phyloP scores from a whole-genome alignment of 2,888 invertebrate species.

The Noctua janthe region DNA sequence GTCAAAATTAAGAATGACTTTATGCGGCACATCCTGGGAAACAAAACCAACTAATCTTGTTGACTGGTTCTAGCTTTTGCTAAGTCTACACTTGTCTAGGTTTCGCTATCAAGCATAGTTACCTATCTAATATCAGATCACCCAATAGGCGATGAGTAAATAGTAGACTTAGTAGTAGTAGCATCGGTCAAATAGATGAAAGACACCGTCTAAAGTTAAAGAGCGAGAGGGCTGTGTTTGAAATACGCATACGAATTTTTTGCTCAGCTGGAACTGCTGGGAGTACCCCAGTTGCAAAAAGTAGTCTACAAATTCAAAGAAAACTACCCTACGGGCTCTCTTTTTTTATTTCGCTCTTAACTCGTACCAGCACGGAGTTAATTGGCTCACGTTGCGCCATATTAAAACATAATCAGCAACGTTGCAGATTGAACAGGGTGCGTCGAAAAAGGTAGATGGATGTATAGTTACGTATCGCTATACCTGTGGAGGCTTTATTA shows the following conservation, averaged over 20 bases:
- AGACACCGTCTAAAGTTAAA: background rate
- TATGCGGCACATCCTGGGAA: background rate
- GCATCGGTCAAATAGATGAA: background rate
- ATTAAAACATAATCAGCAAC: background rate
- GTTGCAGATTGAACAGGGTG: background rate
- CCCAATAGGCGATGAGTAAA: background rate
- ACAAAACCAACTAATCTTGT: background rate
- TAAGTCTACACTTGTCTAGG: background rate
- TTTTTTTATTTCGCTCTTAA: background rate
- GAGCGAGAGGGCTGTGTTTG: too few species aligned
- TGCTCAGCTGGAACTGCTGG: background rate
- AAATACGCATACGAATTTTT: background rate
- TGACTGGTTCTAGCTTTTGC: background rate
- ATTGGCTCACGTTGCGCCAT: background rate
- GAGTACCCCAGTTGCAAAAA: background rate
- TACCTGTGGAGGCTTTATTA: background rate
- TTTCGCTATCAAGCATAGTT: background rate
- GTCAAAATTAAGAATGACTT: background rate
- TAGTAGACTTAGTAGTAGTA: background rate
- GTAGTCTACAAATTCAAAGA: background rate
- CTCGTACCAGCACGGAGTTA: background rate
- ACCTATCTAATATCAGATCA: background rate
- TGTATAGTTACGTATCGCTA: background rate
- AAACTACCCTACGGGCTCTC: background rate
- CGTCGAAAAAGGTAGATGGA: background rate